A percentile compares a stretch with the other conserved stretches of the same genome.
Evolutionary conservation across 2,888 invertebrate genomes (phyloP).

Genomic region (Drosophila barbarae): DNA sequence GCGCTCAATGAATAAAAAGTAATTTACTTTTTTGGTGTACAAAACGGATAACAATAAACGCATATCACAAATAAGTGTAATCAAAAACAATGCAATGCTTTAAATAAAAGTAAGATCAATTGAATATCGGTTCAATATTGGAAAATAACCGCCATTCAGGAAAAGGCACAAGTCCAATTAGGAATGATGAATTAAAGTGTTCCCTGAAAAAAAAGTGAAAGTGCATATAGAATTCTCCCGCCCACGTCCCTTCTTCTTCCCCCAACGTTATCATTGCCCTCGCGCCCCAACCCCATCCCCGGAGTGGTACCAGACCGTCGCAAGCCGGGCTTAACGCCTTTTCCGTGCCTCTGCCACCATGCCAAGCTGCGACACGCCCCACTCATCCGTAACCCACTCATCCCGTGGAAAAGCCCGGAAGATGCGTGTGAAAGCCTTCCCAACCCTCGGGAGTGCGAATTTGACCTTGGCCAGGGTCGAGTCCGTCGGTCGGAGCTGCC

Average conservation of each 20-base stretch:
- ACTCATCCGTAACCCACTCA: not conserved
- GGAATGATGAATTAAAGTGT: constrained; percentile 55
- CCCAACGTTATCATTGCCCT: constrained; percentile 3
- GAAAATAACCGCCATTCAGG: not conserved
- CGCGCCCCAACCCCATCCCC: not conserved
- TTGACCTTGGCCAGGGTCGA: constrained; percentile 17
- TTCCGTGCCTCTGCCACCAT: not conserved
- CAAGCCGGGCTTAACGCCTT: constrained; percentile 1
- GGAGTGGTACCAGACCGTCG: constrained; percentile 4
- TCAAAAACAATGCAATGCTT: not conserved
- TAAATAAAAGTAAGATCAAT: constrained; percentile 4
- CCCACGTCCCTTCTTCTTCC: constrained; percentile 12
- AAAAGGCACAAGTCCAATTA: not conserved
- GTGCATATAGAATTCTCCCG: constrained; percentile 26
- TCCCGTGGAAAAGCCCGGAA: not conserved
- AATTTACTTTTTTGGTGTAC: constrained; percentile 13
- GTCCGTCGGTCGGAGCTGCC: not conserved
- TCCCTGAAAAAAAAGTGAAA: constrained; percentile 55
- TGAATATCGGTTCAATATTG: not conserved
- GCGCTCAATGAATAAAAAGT: constrained; percentile 24
- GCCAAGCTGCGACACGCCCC: not conserved
- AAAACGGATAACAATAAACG: constrained; percentile 2
- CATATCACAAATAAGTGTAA: not conserved
- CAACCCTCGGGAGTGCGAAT: constrained; percentile 5
- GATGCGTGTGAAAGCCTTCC: not conserved